Evolutionary conservation across 2,113 vertebrate species (phyloP).

Genomic region (Phalacrocorax aristotelis): DNA sequence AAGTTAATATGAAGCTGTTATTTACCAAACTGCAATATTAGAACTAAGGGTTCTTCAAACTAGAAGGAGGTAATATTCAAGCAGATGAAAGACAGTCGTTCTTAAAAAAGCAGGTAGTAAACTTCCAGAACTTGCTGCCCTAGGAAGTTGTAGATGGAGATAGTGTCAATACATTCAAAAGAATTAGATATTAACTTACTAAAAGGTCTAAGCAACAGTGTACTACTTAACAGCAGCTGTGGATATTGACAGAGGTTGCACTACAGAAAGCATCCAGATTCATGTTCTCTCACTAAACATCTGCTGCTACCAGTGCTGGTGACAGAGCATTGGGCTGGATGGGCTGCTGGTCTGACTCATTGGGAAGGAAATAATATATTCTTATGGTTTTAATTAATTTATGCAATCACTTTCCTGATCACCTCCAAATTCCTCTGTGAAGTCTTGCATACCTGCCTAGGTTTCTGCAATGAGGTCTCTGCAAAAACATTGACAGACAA

Average conservation of each 20-base stretch:
- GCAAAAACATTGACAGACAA: neutral
- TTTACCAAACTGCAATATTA: neutral
- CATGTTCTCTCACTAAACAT: neutral
- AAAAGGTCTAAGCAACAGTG: neutral
- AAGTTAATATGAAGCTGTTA: neutral
- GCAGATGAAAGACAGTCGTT: neutral
- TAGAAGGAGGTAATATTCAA: neutral
- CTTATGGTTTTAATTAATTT: neutral
- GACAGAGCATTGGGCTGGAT: neutral
- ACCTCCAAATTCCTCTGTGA: neutral
- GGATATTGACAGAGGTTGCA: neutral
- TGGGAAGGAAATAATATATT: neutral
- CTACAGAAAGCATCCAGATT: neutral
- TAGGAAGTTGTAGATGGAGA: rapidly evolving
- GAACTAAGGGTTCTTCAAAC: neutral
- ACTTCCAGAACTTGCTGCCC: neutral
- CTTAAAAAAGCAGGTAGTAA: neutral
- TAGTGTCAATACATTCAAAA: neutral
- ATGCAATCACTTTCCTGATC: neutral
- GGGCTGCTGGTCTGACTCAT: neutral
- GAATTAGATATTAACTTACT: neutral
- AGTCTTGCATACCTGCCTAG: neutral
- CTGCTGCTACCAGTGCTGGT: neutral
- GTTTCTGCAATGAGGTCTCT: neutral
- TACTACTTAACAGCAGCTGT: neutral